Conservation (phyloP, 1,140 invertebrate species). For the Penaeus indicus region DNA sequence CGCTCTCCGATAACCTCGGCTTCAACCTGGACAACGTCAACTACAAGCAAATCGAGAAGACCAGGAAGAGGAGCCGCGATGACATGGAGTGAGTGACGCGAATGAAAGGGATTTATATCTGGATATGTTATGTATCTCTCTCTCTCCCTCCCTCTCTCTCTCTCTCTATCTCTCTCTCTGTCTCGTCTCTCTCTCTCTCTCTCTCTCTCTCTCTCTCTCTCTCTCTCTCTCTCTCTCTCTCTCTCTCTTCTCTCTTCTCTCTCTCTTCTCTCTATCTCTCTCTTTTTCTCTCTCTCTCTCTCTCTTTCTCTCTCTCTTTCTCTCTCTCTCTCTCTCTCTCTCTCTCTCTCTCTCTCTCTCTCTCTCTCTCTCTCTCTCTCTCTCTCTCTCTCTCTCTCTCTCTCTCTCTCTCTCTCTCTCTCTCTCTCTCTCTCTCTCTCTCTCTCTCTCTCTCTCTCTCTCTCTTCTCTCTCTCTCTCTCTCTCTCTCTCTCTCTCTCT, state of each 20-base stretch:
- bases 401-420: background rate
- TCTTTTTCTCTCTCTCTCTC: too few relatives aligned
- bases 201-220: too few relatives aligned
- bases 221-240: too few relatives aligned
- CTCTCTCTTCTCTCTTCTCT: too few relatives aligned
- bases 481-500: conserved; percentile 3
- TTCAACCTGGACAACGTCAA: background rate
- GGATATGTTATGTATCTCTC: background rate
- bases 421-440: background rate
- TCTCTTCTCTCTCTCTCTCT: background rate
- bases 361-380: conserved; percentile 31
- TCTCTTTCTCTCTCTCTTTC: too few relatives aligned
- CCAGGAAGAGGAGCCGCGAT: conserved; percentile 29
- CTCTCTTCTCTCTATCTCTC: too few relatives aligned
- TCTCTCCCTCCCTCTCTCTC: background rate
- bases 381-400: conserved; percentile 19
- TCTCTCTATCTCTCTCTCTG: background rate
- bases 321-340: too few relatives aligned
- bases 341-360: background rate
- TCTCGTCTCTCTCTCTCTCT: background rate
- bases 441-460: conserved; percentile 3
- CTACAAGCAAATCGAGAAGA: background rate
- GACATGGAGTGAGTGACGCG: conserved; percentile 22
- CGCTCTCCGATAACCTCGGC: background rate
- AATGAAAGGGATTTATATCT: too few relatives aligned